These are phyloP conservation scores for Solenopsis fugax DNA, from an alignment of 1,140 invertebrate species.

Conservation along the genomic window DNA sequence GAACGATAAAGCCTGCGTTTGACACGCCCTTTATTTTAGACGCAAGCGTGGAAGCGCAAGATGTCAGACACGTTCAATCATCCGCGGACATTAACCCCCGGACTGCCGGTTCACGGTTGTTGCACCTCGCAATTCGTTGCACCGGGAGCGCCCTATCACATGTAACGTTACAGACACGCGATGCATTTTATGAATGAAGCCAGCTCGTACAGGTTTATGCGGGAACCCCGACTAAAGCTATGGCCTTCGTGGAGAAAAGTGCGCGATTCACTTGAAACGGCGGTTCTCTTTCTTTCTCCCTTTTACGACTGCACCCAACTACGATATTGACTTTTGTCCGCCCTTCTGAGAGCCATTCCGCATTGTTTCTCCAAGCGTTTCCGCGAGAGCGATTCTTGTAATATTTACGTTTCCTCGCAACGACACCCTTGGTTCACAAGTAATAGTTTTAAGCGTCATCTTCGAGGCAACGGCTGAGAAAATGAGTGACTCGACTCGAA, in stretches of 20 bases:
- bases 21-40: conserved; percentile 59
- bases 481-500: conserved; percentile 21
- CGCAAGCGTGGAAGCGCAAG: conserved; percentile 49
- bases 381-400: conserved; percentile 27
- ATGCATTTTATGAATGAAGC: conserved; percentile 64
- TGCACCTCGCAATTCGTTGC: conserved; percentile 54
- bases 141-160: conserved; percentile 45
- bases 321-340: conserved; percentile 44
- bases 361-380: conserved; percentile 50
- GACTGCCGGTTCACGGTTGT: conserved; percentile 50
- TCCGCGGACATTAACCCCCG: conserved; percentile 55
- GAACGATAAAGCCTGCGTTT: conserved; percentile 37
- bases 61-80: conserved; percentile 58
- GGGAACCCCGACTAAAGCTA: background rate
- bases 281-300: background rate
- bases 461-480: conserved; percentile 25
- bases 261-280: conserved; percentile 46
- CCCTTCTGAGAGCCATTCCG: conserved; percentile 42
- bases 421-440: conserved; percentile 28
- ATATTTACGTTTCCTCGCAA: conserved; percentile 56
- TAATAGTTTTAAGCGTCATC: conserved; percentile 46
- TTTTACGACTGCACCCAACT: conserved; percentile 45
- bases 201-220: conserved; percentile 41
- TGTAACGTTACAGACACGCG: conserved; percentile 58
- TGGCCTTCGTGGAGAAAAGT: conserved; percentile 41